Percentiles rank a stretch among this genome's conserved stretches.
phyloP scores from a whole-genome alignment of 2,797 vertebrate genomes.

The Glyptemys insculpta region DNA sequence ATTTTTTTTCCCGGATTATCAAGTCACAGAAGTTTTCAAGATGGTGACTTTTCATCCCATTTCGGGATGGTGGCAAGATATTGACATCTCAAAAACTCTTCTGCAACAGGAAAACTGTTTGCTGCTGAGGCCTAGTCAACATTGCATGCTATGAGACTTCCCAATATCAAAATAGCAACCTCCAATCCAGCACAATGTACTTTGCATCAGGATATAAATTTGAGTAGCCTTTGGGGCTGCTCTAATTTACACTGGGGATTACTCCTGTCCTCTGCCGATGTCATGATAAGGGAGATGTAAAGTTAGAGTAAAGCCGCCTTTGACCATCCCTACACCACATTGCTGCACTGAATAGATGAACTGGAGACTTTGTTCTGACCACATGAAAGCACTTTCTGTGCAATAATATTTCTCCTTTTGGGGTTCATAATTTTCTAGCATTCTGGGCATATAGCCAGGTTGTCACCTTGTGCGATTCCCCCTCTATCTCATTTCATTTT shows the following conservation, averaged over 20 bases:
- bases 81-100: neutral
- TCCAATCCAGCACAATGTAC: neutral
- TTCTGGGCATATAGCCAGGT: neutral
- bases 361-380: neutral
- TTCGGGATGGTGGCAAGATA: conserved; percentile 19
- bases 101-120: rapidly evolving
- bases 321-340: neutral
- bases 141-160: neutral
- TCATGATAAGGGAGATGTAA: neutral
- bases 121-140: neutral
- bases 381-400: neutral
- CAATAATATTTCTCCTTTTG: neutral
- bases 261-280: rapidly evolving
- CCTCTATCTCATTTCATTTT: neutral
- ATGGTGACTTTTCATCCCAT: neutral
- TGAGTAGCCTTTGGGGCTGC: rapidly evolving
- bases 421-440: neutral
- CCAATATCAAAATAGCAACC: neutral
- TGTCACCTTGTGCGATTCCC: rapidly evolving
- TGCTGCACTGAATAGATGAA: neutral
- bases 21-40: neutral
- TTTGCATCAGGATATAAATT: neutral
- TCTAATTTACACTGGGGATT: neutral
- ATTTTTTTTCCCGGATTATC: neutral
- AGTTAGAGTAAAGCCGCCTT: rapidly evolving